Evolutionary conservation across 1,140 invertebrate species (phyloP).

Genomic region (Sminthurides bifidus): DNA sequence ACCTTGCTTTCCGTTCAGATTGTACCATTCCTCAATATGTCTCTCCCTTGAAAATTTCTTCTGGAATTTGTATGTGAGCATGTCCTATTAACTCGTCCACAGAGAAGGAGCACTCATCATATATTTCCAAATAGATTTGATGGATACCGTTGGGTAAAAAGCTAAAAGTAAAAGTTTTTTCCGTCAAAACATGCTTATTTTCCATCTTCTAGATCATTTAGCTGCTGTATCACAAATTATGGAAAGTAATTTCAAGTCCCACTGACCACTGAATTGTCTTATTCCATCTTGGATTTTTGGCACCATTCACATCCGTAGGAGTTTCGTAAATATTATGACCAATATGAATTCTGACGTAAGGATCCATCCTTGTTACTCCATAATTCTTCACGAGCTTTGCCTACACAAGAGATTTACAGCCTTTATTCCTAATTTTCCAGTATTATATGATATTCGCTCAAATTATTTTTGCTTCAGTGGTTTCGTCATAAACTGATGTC

Average conservation of each 20-base stretch:
- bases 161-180: slow-evolving; percentile 39
- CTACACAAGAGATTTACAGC: slow-evolving; percentile 36
- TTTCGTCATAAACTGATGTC: too few relatives aligned
- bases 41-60: slow-evolving; percentile 66
- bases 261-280: slow-evolving; percentile 77
- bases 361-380: slow-evolving; percentile 87
- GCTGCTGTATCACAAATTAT: too few relatives aligned
- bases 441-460: too few relatives aligned
- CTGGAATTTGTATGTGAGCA: slow-evolving; percentile 72
- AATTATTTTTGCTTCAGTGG: too few relatives aligned
- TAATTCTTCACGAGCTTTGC: slow-evolving; percentile 92
- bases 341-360: slow-evolving; percentile 80
- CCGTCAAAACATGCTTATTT: slow-evolving; percentile 1
- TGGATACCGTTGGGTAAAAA: slow-evolving; percentile 75
- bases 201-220: too few relatives aligned
- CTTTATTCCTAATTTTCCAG: too few relatives aligned
- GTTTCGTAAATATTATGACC: slow-evolving; percentile 92
- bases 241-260: slow-evolving; percentile 8
- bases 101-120: slow-evolving; percentile 91
- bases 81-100: slow-evolving; percentile 91
- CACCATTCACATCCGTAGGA: slow-evolving; percentile 82
- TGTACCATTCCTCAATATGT: slow-evolving; percentile 90
- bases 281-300: slow-evolving; percentile 92
- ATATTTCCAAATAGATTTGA: slow-evolving; percentile 83
- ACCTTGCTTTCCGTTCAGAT: slow-evolving; percentile 74